Conservation (phyloP, 2,888 invertebrate species). For the Himalopsyche tibetana region DNA sequence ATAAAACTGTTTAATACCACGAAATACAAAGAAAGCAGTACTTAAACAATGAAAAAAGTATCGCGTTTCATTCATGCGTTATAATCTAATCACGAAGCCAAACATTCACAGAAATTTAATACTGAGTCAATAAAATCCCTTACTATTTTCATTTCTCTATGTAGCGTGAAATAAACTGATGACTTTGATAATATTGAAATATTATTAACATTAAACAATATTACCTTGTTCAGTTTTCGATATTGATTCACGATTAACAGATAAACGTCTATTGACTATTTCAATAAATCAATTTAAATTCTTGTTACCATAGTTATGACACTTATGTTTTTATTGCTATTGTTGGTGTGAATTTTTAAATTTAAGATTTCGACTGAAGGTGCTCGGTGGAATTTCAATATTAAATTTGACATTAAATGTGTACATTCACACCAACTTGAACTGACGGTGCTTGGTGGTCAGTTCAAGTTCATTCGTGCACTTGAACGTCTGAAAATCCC, state of each 20-base stretch:
- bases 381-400: too few species aligned
- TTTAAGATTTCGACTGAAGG: too few species aligned
- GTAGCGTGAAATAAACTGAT: background rate
- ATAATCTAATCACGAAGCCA: conserved; percentile 43
- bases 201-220: background rate
- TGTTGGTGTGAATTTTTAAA: too few species aligned
- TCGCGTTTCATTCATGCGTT: conserved; percentile 22
- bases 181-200: background rate
- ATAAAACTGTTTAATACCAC: conserved; percentile 14
- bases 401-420: too few species aligned
- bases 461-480: too few species aligned
- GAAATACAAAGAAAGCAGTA: background rate
- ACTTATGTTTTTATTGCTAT: too few species aligned
- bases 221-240: background rate
- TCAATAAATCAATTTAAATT: too few species aligned
- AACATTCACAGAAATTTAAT: conserved; percentile 42
- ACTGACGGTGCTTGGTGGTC: too few species aligned
- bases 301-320: too few species aligned
- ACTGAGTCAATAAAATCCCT: conserved; percentile 19
- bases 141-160: background rate
- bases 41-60: conserved; percentile 25
- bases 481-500: too few species aligned
- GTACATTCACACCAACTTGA: too few species aligned
- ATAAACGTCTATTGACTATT: too few species aligned
- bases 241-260: background rate